Percentiles rank a stretch among this genome's conserved stretches.
Conservation (phyloP, 2,797 vertebrate species). For the Cossypha niveicapilla region DNA sequence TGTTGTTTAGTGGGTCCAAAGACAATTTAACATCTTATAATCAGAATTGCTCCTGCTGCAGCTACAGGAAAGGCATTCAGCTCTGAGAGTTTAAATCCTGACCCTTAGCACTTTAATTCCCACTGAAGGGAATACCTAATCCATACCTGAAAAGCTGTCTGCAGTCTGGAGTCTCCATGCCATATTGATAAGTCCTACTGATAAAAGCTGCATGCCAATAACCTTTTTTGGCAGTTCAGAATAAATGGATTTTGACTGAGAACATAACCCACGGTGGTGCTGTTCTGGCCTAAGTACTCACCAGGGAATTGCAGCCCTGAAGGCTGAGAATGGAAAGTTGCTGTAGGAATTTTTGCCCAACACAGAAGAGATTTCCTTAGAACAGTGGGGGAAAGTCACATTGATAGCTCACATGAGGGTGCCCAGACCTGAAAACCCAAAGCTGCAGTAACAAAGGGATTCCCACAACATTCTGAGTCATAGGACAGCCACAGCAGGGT, state of each 20-base stretch:
- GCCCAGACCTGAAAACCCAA: background rate
- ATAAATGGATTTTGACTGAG: background rate
- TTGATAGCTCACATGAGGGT: background rate
- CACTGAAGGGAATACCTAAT: background rate
- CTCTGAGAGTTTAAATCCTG: background rate
- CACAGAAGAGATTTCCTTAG: background rate
- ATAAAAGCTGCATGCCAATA: background rate
- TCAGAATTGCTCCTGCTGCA: background rate
- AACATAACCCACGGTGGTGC: background rate
- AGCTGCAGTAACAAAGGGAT: background rate
- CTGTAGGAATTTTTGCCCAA: background rate
- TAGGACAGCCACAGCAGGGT: background rate
- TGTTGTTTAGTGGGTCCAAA: background rate
- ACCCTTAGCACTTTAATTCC: background rate
- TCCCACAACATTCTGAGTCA: slow-evolving; percentile 19
- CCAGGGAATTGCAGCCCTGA: background rate
- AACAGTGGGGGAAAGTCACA: background rate
- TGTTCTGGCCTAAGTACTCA: background rate
- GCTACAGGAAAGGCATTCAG: background rate
- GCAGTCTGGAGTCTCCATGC: background rate
- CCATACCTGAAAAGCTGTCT: background rate
- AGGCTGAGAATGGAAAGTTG: background rate
- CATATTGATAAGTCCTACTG: background rate
- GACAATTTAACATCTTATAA: background rate
- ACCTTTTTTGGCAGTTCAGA: background rate